These are phyloP conservation scores for Agraylea sexmaculata DNA, from an alignment of 1,140 invertebrate genomes.

Conservation along the genomic window DNA sequence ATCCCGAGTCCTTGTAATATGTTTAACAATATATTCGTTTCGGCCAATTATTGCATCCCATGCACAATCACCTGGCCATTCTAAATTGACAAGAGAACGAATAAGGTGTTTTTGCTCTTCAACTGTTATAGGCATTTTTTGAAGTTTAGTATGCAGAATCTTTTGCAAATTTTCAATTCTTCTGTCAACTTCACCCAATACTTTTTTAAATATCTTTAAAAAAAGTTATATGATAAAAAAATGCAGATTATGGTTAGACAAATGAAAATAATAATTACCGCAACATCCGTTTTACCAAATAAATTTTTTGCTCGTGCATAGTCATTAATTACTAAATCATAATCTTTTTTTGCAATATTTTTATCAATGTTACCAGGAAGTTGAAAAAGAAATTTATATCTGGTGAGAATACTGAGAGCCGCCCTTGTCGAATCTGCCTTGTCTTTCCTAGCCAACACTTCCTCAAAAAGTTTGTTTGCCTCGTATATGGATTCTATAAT, in stretches of 20 bases:
- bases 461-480: constrained; percentile 88
- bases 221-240: constrained; percentile 7
- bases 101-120: constrained; percentile 84
- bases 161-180: constrained; percentile 72
- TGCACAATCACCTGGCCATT: constrained; percentile 72
- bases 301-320: constrained; percentile 92
- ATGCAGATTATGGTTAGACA: neutral
- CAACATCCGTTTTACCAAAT: constrained; percentile 89
- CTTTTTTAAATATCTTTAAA: constrained; percentile 65
- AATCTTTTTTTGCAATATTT: constrained; percentile 89
- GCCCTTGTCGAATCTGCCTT: constrained; percentile 92
- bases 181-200: constrained; percentile 81
- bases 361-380: constrained; percentile 87
- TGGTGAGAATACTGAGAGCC: constrained; percentile 81
- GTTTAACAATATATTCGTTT: constrained; percentile 58
- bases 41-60: constrained; percentile 84
- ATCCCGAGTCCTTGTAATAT: constrained; percentile 51
- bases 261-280: constrained; percentile 42
- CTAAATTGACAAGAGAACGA: constrained; percentile 52
- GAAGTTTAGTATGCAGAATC: constrained; percentile 69
- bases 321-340: constrained; percentile 95
- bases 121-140: constrained; percentile 76
- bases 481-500: constrained; percentile 73
- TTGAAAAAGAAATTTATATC: constrained; percentile 85
- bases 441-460: constrained; percentile 86